phyloP scores from a whole-genome alignment of 2,888 invertebrate species.

The Andrena trimmerana region DNA sequence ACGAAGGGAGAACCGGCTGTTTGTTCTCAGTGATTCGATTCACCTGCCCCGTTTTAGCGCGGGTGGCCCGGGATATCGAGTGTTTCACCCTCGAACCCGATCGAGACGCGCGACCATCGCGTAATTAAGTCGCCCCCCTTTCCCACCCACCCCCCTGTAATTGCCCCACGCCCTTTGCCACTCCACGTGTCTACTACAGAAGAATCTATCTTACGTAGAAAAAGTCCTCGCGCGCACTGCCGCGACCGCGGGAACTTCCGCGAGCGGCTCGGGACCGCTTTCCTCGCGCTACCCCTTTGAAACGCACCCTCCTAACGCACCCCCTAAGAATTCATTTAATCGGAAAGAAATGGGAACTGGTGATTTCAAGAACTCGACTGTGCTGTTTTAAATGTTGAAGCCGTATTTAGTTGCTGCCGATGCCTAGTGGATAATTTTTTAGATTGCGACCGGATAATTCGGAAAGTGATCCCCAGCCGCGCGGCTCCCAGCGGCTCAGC shows the following conservation, averaged over 20 bases:
- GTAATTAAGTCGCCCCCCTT: constrained; percentile 24
- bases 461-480: constrained; percentile 19
- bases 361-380: too few relatives aligned
- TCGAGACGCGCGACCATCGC: constrained; percentile 54
- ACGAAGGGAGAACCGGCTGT: not conserved
- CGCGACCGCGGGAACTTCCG: constrained; percentile 21
- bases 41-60: not conserved
- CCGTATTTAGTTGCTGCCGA: too few relatives aligned
- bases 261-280: constrained; percentile 19
- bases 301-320: too few relatives aligned
- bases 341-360: too few relatives aligned
- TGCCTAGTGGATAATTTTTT: too few relatives aligned
- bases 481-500: constrained; percentile 5
- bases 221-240: constrained; percentile 75
- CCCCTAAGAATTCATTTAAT: not conserved
- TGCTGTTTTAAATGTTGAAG: too few relatives aligned
- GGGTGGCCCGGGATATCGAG: constrained; percentile 65
- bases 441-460: too few relatives aligned
- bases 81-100: constrained; percentile 23
- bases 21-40: not conserved
- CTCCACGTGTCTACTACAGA: constrained; percentile 63
- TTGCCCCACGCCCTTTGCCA: not conserved
- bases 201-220: constrained; percentile 79
- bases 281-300: not conserved
- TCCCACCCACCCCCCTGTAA: not conserved